Evolutionary conservation across 2,797 vertebrate species (phyloP).

Genomic region (Urosaurus nigricauda): DNA sequence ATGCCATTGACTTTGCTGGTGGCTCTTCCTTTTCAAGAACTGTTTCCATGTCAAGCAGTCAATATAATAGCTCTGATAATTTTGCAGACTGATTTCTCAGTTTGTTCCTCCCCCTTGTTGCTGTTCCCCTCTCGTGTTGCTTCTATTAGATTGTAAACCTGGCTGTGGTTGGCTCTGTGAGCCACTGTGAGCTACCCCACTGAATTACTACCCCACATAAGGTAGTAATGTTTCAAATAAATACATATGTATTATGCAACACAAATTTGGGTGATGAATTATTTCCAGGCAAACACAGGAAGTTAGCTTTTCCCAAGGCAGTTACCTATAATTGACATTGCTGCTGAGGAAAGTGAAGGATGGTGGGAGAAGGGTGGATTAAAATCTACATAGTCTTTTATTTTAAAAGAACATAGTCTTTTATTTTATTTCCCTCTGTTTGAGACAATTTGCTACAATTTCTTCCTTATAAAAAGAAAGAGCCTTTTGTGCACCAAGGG

Average conservation of each 20-base stretch:
- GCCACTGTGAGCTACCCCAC: background rate
- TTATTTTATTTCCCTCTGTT: background rate
- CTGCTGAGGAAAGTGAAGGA: background rate
- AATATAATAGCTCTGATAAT: background rate
- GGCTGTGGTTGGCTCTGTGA: background rate
- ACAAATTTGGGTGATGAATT: background rate
- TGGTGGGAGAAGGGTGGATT: background rate
- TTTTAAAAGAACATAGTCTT: background rate
- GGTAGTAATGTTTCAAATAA: background rate
- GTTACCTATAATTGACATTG: background rate
- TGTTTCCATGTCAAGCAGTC: background rate
- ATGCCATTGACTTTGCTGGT: background rate
- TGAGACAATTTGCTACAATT: background rate
- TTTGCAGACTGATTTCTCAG: background rate
- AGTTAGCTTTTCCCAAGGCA: background rate
- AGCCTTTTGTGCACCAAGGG: background rate
- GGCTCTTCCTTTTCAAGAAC: background rate
- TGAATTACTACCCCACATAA: too few species aligned
- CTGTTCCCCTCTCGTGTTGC: too few species aligned
- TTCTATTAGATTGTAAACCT: background rate
- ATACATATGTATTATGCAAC: background rate
- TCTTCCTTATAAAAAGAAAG: background rate
- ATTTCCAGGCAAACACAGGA: background rate
- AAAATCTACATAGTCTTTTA: background rate
- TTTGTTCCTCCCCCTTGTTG: background rate